phyloP scores from a whole-genome alignment of 2,888 invertebrate genomes.

The Sphecodes monilicornis region DNA sequence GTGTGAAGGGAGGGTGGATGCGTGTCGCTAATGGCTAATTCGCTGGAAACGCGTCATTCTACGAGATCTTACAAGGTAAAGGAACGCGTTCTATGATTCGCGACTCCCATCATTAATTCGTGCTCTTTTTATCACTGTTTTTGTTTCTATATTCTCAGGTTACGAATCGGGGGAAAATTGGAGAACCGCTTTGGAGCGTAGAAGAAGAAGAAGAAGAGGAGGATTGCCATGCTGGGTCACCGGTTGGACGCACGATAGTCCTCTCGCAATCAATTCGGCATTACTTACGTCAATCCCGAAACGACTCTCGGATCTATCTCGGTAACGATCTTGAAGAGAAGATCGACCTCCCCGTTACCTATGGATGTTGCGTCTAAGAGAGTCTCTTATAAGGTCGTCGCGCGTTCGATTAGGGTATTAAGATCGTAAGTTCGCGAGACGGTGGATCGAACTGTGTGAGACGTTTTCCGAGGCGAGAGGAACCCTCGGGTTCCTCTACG shows the following conservation, averaged over 20 bases:
- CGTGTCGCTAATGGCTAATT: constrained; percentile 35
- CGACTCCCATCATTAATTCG: not conserved
- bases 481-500: constrained; percentile 63
- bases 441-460: constrained; percentile 8
- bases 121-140: not conserved
- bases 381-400: not conserved
- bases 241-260: constrained; percentile 25
- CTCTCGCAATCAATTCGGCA: constrained; percentile 23
- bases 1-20: not conserved
- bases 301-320: constrained; percentile 31
- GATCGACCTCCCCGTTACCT: constrained; percentile 36
- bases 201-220: too few species aligned
- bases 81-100: not conserved
- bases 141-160: not conserved
- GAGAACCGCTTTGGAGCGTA: not conserved
- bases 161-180: constrained; percentile 1
- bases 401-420: not conserved
- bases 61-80: constrained; percentile 9
- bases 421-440: constrained; percentile 9
- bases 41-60: constrained; percentile 20
- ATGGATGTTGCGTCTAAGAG: constrained; percentile 18
- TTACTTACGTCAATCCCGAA: constrained; percentile 56
- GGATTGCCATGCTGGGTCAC: constrained; percentile 43
- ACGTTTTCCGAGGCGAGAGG: constrained; percentile 37
- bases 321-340: constrained; percentile 6